A percentile compares a stretch with the other conserved stretches of the same genome.
These are phyloP conservation scores for Huso huso DNA, from an alignment of 2,797 vertebrate genomes.

Conservation along the genomic window DNA sequence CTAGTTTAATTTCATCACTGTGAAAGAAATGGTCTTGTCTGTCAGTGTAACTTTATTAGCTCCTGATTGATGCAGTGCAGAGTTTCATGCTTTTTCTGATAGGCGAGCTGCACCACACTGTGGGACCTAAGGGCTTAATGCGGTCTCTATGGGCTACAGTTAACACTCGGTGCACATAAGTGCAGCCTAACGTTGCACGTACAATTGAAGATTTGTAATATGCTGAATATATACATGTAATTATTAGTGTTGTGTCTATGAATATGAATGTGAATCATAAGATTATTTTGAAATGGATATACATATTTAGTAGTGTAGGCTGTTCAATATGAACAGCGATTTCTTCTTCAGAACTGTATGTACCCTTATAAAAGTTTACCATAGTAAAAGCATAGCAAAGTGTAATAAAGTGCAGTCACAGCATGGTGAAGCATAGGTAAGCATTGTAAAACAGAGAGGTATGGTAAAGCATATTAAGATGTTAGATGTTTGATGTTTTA, in stretches of 20 bases:
- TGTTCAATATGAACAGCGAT: too few relatives aligned
- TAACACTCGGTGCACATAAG: conserved; percentile 17
- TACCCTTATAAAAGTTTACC: too few relatives aligned
- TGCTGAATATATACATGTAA: conserved; percentile 11
- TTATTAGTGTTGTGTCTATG: conserved; percentile 18
- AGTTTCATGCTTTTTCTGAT: conserved; percentile 26
- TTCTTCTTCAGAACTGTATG: too few relatives aligned
- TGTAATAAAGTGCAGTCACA: too few relatives aligned
- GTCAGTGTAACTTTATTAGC: conserved; percentile 94
- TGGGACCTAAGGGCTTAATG: conserved; percentile 16
- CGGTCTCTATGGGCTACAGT: conserved; percentile 10
- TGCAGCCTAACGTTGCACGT: conserved; percentile 4
- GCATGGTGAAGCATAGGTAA: too few relatives aligned
- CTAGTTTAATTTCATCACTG: conserved; percentile 87
- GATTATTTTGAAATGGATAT: conserved; percentile 14
- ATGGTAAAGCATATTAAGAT: too few relatives aligned
- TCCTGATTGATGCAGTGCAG: conserved; percentile 75
- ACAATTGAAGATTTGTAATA: conserved; percentile 17
- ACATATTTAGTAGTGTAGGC: conserved; percentile 13
- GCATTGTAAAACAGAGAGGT: too few relatives aligned
- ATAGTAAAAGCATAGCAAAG: too few relatives aligned
- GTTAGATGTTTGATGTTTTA: too few relatives aligned
- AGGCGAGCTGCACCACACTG: conserved; percentile 6
- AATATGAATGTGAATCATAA: conserved; percentile 15
- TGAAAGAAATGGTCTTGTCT: conserved; percentile 87